Evolutionary conservation across 1,140 invertebrate species (phyloP), one percentile per base, ranked within the genome.

Genomic region (Augochlora pura): DNA sequence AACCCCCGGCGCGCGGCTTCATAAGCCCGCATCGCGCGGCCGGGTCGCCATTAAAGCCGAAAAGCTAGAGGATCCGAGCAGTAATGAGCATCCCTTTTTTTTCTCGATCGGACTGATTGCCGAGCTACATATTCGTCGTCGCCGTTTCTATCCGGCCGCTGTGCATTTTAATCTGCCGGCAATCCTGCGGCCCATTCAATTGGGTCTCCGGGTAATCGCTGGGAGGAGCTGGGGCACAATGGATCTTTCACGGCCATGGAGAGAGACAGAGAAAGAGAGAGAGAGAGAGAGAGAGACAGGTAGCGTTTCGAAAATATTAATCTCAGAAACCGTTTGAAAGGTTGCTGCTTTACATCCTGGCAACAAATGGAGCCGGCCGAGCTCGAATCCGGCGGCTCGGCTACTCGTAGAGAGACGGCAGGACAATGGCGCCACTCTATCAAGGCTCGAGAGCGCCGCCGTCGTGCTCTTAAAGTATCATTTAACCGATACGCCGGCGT

Each of bases 401-500:
- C 32, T 32, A n/a, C n/a, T n/a, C n/a, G n/a, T 32, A 4, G 4
- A 32, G 46, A 42, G 65, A 49, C 21, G 25, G 14, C 64, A 39
- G 27, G 38, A 77, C 74, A 77, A 69, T 77, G 65, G 65, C 32
- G 10, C 39, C 65, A 42, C 16, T 38, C 68, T 68, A 68, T 76
- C 73, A 21, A 38, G 54, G 32, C 62, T 69, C 42, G 62, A 68
- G 57, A 32, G 9, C 8, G 38, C 27, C 42, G 16, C 39, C 42
- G n/a, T n/a, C n/a, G n/a, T n/a, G n/a, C 65, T 52, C 25, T 62
- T 77, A 62, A 77, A 77, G 67, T 62, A 77, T 77, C 74, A 66
- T 39, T 67, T 76, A 42, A 60, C 52, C 57, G 65, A 69, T 69
- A 68, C n/a, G 21, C 42, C 12, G 25, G 21, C 32, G 21, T 52